A percentile compares a stretch with the other conserved stretches of the same genome.
Evolutionary conservation across 1,140 invertebrate species (phyloP).

Genomic region (honey bee (Apis mellifera)): Amel_HAv3.1 CM009935.2:1921001-1921500

Average conservation of each 20-base stretch:
- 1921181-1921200: conserved; percentile 91
- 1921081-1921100: no score
- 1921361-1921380: conserved; percentile 91
- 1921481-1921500: conserved; percentile 92
- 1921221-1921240: conserved; percentile 94
- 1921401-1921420: conserved; percentile 90
- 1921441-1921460: conserved; percentile 92
- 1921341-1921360: conserved; percentile 93
- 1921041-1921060: not conserved
- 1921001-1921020: not conserved
- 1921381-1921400: conserved; percentile 92
- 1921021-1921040: not conserved
- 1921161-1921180: conserved; percentile 98
- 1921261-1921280: conserved; percentile 98
- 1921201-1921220: conserved; percentile 94
- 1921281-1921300: conserved; percentile 87
- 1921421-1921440: conserved; percentile 91
- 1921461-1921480: conserved; percentile 92
- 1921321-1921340: conserved; percentile 94
- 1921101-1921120: not conserved
- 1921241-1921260: conserved; percentile 89
- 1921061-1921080: no score
- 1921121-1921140: conserved; percentile 55
- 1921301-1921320: conserved; percentile 92
- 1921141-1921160: conserved; percentile 93